phyloP scores from a whole-genome alignment of 2,113 vertebrate genomes.

The Pithys albifrons region DNA sequence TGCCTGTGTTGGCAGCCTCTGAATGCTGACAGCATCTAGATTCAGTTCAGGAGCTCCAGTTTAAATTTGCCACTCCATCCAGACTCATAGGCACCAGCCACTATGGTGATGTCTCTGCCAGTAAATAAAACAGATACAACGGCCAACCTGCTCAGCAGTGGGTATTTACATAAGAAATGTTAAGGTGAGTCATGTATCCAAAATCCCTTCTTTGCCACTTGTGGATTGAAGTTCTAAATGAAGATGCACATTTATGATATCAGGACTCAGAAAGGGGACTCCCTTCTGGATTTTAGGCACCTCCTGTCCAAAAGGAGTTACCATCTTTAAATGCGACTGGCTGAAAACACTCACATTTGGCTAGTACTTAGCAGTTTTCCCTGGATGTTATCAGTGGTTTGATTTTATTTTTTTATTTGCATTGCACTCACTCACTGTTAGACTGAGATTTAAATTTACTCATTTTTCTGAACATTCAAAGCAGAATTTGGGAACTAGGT shows the following conservation, averaged over 20 bases:
- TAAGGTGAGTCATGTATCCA: background rate
- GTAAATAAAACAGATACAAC: constrained; percentile 11
- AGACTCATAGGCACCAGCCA: constrained; percentile 33
- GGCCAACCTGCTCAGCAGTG: background rate
- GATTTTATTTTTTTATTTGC: background rate
- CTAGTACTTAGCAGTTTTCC: background rate
- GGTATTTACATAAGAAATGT: background rate
- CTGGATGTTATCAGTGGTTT: background rate
- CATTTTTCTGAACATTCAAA: background rate
- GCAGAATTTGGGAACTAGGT: background rate
- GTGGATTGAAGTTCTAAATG: background rate
- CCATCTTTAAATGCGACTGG: background rate
- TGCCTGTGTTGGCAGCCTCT: background rate
- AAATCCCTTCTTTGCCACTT: background rate
- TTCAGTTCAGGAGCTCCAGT: background rate
- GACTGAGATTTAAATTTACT: background rate
- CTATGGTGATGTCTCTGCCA: background rate
- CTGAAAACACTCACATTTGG: background rate
- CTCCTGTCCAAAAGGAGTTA: background rate
- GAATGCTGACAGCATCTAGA: constrained; percentile 17
- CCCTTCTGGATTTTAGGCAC: background rate
- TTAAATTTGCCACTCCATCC: background rate
- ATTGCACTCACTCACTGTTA: background rate
- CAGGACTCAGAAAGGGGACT: background rate
- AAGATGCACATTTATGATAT: background rate